These are phyloP conservation scores for Ailuropoda melanoleuca DNA, from an alignment of 2,113 vertebrate genomes.

Conservation along the genomic window DNA sequence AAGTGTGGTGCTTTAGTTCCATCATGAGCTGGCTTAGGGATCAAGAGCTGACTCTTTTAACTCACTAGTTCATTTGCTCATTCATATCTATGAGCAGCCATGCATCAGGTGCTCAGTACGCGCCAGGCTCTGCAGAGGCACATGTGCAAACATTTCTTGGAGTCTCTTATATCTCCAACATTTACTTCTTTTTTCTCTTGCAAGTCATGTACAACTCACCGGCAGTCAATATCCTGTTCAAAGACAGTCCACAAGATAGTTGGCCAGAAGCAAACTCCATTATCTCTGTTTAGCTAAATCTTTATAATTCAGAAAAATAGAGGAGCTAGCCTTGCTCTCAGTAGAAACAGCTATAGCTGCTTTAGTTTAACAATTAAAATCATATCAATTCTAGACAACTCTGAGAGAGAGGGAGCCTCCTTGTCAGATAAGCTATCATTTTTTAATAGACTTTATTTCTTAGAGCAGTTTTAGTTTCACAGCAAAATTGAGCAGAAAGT, in stretches of 20 bases:
- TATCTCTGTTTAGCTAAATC: neutral
- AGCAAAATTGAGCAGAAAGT: neutral
- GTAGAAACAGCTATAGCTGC: neutral
- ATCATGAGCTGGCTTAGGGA: neutral
- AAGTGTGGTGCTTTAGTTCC: neutral
- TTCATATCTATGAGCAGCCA: neutral
- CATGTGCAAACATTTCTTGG: neutral
- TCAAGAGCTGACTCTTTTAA: neutral
- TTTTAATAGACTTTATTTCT: constrained; percentile 39
- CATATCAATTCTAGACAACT: neutral
- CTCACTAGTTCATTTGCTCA: neutral
- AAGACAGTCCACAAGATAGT: neutral
- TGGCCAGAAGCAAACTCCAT: neutral
- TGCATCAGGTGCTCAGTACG: neutral
- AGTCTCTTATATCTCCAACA: neutral
- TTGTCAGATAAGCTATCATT: constrained; percentile 32
- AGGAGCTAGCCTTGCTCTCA: neutral
- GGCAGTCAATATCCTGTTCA: neutral
- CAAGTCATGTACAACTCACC: neutral
- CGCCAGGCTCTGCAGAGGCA: neutral
- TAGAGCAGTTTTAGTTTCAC: neutral
- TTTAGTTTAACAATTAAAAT: constrained; percentile 53
- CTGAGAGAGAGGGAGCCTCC: neutral
- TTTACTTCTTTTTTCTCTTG: constrained; percentile 26
- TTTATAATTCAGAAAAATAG: neutral